Conservation (phyloP, 2,797 vertebrate species). For the Pachyuromys duprasi region DNA sequence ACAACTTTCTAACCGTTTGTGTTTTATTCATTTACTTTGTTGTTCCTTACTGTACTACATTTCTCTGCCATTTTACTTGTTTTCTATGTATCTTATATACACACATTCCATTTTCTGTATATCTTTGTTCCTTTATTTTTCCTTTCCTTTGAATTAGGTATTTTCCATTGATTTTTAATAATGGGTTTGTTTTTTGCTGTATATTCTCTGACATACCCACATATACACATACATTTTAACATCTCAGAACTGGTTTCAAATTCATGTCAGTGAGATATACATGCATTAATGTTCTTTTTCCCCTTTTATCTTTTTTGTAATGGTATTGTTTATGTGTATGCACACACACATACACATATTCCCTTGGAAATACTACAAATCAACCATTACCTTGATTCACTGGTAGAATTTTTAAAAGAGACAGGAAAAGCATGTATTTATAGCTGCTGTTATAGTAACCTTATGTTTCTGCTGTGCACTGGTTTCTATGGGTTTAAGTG, state of each 20-base stretch:
- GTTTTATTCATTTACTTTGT: background rate
- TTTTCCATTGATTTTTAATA: slow-evolving; percentile 32
- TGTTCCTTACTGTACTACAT: background rate
- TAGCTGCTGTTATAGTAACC: background rate
- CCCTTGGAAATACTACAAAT: background rate
- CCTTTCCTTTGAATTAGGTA: slow-evolving; percentile 5
- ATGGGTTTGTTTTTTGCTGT: background rate
- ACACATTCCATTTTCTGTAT: background rate
- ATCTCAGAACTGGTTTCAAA: slow-evolving; percentile 1
- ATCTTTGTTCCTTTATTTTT: background rate
- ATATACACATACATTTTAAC: background rate
- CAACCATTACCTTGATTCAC: background rate
- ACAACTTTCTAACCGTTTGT: background rate
- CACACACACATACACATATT: too few species aligned
- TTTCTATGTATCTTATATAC: background rate
- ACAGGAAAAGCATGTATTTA: background rate
- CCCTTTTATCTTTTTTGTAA: background rate
- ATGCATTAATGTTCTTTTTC: background rate
- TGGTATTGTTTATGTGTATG: background rate
- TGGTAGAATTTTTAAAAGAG: slow-evolving; percentile 21
- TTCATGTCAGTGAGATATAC: background rate
- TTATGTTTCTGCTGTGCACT: background rate
- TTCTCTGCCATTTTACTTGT: background rate
- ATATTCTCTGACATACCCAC: background rate
- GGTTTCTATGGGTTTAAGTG: background rate